Conservation (phyloP, 2,113 vertebrate genomes). For the Fregata magnificens region DNA sequence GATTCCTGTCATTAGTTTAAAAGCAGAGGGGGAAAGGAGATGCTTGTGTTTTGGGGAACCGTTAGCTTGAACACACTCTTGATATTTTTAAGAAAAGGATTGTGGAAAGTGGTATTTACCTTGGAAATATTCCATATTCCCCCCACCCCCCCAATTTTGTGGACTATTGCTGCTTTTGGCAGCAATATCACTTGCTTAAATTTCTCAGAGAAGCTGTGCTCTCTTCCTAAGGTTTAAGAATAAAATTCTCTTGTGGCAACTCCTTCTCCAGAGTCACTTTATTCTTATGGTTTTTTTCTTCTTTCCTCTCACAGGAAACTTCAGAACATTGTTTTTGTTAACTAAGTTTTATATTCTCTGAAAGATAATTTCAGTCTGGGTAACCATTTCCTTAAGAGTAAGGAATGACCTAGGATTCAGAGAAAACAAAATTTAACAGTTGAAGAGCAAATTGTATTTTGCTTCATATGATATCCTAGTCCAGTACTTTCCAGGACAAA, state of each 20-base stretch:
- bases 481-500: background rate
- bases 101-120: background rate
- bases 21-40: background rate
- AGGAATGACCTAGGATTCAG: background rate
- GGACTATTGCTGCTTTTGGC: background rate
- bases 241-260: background rate
- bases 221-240: background rate
- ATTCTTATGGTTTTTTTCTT: background rate
- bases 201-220: background rate
- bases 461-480: background rate
- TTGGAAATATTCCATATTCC: background rate
- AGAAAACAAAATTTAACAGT: background rate
- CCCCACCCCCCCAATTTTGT: background rate
- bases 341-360: background rate
- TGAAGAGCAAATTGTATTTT: background rate
- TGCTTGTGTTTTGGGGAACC: background rate
- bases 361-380: background rate
- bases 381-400: background rate
- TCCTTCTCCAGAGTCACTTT: background rate
- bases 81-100: background rate
- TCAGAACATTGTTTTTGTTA: background rate
- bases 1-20: background rate
- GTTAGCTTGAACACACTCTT: background rate
- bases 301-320: background rate
- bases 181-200: background rate